Evolutionary conservation across 2,113 vertebrate genomes (phyloP), one percentile per base, ranked within the genome.

Genomic region (Cynoglossus semilaevis): DNA sequence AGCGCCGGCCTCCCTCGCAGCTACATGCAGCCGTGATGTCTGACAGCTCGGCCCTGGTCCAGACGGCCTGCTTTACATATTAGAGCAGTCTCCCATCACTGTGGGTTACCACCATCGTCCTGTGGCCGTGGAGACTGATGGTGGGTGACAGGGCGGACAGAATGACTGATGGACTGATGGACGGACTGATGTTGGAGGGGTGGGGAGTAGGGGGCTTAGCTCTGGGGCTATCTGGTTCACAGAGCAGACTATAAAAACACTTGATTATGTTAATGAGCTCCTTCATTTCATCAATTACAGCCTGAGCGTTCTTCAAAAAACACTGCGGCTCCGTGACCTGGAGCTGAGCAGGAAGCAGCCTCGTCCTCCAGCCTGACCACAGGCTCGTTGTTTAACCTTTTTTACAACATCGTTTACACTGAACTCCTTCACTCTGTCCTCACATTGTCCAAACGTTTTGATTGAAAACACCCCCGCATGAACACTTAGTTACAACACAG

Each of bases 41-140:
- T 94, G 93, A 94, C 93, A 94, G 93, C 92, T 91, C 92, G 91
- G 91, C 91, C 86, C 85, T 83, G 87, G 87, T 92, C 89, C 88
- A 92, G 93, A 91, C 91, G 84, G 90, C 88, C 93, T 90, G 89
- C 83, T 92, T 92, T 91, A 91, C 91, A 94, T 91, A 93, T 88
- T 67, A 87, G 89, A 91, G 87, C 72, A 82, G 82, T 77, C 81
- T 88, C 89, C 88, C 91, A 76, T 88, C 91, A 88, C 86, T 90
- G 88, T 86, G 80, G 89, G 91, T 92, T 82, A 92, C 90, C 90
- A 90, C 90, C 90, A 64, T 90, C 91, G 85, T 75, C 89, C 84
- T 90, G 90, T 92, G 91, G 88, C 85, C 90, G 85, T 84, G 86
- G 90, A 90, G 85, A 91, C 81, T 95, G 94, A 96, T 95, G 83